Percentiles rank a stretch among this genome's conserved stretches.
These are phyloP conservation scores for Eupsittula cactorum DNA, from an alignment of 2,113 vertebrate species.

Conservation along the genomic window DNA sequence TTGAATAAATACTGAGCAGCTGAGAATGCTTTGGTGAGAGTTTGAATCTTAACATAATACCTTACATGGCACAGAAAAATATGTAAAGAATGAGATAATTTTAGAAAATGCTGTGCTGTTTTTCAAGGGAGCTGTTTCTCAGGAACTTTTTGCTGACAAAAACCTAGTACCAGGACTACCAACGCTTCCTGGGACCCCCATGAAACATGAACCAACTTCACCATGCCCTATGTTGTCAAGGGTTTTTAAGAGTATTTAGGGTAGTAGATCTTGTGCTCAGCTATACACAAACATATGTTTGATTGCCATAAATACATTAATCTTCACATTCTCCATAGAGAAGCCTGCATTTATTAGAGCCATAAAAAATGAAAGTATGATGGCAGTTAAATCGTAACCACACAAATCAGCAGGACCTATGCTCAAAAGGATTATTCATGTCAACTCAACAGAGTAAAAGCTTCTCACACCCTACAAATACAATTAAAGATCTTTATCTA, in stretches of 20 bases:
- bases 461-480: constrained; percentile 30
- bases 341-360: neutral
- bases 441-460: neutral
- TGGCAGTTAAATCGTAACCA: neutral
- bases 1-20: neutral
- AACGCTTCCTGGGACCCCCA: neutral
- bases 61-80: neutral
- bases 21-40: neutral
- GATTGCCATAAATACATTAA: neutral
- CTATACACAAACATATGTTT: neutral
- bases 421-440: constrained; percentile 27
- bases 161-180: neutral
- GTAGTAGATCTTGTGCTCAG: neutral
- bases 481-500: constrained; percentile 41
- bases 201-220: neutral
- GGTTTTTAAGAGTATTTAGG: neutral
- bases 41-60: neutral
- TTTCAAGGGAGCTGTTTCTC: neutral
- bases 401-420: constrained; percentile 7
- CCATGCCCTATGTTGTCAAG: neutral
- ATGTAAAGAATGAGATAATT: constrained; percentile 11
- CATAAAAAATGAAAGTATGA: neutral
- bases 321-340: neutral
- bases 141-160: neutral
- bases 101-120: constrained; percentile 1